phyloP scores from a whole-genome alignment of 2,113 vertebrate species.

The Nothoprocta perdicaria region DNA sequence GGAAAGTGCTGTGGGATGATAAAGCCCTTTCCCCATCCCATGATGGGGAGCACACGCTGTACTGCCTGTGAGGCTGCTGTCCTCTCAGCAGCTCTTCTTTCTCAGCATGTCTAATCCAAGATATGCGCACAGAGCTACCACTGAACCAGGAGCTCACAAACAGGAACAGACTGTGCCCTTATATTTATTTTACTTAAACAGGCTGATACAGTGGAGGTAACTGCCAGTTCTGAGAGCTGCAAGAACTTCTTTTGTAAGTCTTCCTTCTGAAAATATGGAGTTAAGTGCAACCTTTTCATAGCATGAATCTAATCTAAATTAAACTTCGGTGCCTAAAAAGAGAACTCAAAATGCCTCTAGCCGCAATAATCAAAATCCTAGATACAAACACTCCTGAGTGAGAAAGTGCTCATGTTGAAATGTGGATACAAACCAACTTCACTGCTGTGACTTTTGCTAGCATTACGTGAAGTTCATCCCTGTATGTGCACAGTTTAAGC shows the following conservation, averaged over 20 bases:
- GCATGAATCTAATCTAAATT: background rate
- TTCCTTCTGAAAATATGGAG: background rate
- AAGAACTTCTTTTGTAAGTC: slow-evolving; percentile 9
- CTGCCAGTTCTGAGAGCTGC: background rate
- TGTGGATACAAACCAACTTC: background rate
- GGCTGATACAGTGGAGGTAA: background rate
- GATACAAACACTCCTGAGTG: slow-evolving; percentile 15
- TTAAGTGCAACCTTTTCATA: background rate
- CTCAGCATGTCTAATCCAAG: background rate
- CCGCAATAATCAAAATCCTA: background rate
- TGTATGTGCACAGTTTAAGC: slow-evolving; percentile 29
- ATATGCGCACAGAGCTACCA: background rate
- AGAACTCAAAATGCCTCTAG: background rate
- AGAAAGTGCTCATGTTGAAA: background rate
- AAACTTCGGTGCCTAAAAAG: background rate
- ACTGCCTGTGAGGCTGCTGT: background rate
- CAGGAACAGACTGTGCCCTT: background rate
- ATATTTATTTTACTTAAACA: background rate
- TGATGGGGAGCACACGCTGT: rapidly evolving
- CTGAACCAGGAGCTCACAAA: background rate
- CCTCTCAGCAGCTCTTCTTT: background rate
- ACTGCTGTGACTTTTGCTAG: background rate
- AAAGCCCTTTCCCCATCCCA: background rate
- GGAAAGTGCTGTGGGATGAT: background rate
- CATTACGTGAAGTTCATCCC: background rate